Base-by-base conservation (phyloP, 2,113 vertebrate genomes). In the Coracopsis vasa region DNA sequence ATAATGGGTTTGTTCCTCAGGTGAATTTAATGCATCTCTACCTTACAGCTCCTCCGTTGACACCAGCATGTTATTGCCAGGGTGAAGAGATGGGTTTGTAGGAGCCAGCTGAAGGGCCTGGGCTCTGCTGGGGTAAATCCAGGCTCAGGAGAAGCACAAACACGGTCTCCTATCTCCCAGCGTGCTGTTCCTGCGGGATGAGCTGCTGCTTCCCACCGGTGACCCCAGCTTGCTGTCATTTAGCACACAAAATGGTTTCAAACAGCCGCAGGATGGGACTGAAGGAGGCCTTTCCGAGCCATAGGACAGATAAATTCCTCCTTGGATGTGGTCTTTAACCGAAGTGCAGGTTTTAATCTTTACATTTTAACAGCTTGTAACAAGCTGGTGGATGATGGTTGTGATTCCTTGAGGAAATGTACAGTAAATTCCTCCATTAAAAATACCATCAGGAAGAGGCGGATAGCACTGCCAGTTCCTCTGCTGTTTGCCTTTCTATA, bases 1-100 rank as follows among this genome's bases (percentile, higher is more conserved):
- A 2, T 0, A 0, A 19, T 6, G 37, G 4, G 6, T n/a, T 64
- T 51, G 66, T 28, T 29, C 35, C 35, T 9, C 13, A 6, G 19
- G 21, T 1, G 4, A 13, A 5, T 13, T 13, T 35, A 19, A 29
- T 11, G 4, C 5, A 42, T 54, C 41, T 4, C 3, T 1, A 13
- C 1, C 3, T 10, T 8, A 4, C 9, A 44, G 44, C 19, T 62
- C 51, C 53, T 31, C 29, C 53, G 20, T 33, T 1, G 18, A 12
- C 53, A 20, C 18, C 53, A 54, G 54, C 12, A 6, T 8, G 17
- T 21, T 9, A 13, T 0, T n/a, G 19, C 53, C 31, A 21, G 9
- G 2, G 3, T 37, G 33, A 19, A 17, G 23, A 42, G 17, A 51
- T 7, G 14, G 13, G 37, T 53, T 87, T 73, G 4, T 5, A 25